phyloP scores from a whole-genome alignment of 1,140 invertebrate genomes.

The Campoletis sonorensis region DNA sequence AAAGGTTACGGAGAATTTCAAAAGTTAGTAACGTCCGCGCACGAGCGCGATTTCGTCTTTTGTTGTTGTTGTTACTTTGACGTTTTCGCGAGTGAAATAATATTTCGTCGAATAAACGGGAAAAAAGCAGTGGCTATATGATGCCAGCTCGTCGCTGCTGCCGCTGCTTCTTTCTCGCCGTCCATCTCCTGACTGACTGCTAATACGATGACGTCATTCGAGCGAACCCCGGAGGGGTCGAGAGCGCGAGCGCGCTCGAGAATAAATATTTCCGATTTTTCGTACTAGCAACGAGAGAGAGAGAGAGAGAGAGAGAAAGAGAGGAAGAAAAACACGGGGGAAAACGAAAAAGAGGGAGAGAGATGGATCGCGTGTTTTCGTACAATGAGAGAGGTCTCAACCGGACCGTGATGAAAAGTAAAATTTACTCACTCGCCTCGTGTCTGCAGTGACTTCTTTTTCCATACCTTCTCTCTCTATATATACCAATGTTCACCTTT shows the following conservation, averaged over 20 bases:
- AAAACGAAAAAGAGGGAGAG: not conserved
- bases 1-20: no score
- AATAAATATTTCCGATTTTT: constrained; percentile 13
- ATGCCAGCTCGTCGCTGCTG: constrained; percentile 4
- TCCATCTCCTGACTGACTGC: constrained; percentile 19
- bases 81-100: not conserved
- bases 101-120: not conserved
- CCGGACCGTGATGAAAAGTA: not conserved
- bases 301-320: not conserved
- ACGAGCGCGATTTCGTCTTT: not conserved
- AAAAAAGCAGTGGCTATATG: not conserved
- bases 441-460: not conserved
- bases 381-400: not conserved
- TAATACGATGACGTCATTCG: constrained; percentile 13
- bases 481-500: not conserved
- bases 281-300: not conserved
- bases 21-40: no score
- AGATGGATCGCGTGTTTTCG: not conserved
- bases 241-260: not conserved
- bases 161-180: constrained; percentile 4
- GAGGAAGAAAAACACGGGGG: no score
- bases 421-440: not conserved
- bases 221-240: not conserved
- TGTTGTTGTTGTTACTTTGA: not conserved
- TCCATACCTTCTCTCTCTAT: not conserved